Evolutionary conservation across 2,888 invertebrate genomes (phyloP).

Genomic region (Apotomis betuletana): DNA sequence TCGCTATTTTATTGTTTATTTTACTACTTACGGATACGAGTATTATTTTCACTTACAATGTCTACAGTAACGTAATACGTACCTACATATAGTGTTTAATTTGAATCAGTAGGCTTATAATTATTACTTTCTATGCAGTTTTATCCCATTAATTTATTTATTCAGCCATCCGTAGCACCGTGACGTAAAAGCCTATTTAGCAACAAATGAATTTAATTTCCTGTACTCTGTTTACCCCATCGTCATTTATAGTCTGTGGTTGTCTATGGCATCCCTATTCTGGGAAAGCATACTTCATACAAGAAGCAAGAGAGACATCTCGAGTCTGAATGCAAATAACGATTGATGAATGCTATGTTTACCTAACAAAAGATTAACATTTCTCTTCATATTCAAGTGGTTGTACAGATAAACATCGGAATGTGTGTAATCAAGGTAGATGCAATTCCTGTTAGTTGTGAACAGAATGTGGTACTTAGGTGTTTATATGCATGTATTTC

Average conservation of each 20-base stretch:
- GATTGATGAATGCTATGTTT: conserved; percentile 40
- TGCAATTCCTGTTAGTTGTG: conserved; percentile 39
- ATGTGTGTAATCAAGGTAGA: conserved; percentile 34
- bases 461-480: conserved; percentile 13
- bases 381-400: conserved; percentile 41
- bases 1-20: not conserved
- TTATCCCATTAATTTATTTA: not conserved
- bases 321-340: conserved; percentile 34
- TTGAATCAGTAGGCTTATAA: too few species aligned
- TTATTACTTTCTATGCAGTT: not conserved
- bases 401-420: conserved; percentile 38
- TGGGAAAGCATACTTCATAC: conserved; percentile 24
- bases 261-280: conserved; percentile 15
- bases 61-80: too few species aligned
- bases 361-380: conserved; percentile 41
- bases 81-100: too few species aligned
- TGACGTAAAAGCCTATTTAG: not conserved
- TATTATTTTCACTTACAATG: not conserved
- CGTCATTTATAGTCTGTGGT: not conserved
- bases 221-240: not conserved
- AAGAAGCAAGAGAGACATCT: conserved; percentile 18
- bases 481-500: conserved; percentile 22
- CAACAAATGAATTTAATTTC: conserved; percentile 7
- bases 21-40: not conserved
- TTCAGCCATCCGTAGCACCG: not conserved